Evolutionary conservation across 2,113 vertebrate genomes (phyloP).

Genomic region (Brachyistius frenatus): DNA sequence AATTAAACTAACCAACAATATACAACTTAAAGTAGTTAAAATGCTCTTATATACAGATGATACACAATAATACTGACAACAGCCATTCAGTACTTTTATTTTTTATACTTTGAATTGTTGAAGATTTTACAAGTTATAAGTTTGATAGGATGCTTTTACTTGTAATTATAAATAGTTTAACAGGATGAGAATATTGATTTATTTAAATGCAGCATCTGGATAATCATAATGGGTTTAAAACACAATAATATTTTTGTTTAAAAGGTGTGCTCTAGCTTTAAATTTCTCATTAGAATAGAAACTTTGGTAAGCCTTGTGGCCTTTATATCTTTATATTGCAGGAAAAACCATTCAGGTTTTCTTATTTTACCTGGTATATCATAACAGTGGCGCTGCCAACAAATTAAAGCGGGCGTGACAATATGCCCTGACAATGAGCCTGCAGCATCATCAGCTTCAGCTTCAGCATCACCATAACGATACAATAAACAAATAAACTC

Average conservation of each 20-base stretch:
- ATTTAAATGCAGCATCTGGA: not conserved
- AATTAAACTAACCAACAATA: no score
- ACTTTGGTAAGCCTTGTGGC: not conserved
- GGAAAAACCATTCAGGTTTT: constrained; percentile 12
- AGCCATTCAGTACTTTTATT: no score
- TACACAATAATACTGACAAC: no score
- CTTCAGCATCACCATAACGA: constrained; percentile 32
- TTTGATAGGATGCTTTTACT: no score
- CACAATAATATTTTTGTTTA: not conserved
- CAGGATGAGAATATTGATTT: not conserved
- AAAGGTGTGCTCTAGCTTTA: fast-evolving
- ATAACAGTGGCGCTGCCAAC: not conserved
- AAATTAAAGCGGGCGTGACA: not conserved
- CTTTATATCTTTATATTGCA: not conserved
- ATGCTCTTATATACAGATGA: no score
- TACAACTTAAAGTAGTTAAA: no score
- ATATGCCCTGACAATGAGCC: not conserved
- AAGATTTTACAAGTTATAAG: no score
- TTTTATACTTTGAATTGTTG: not conserved
- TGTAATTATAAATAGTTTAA: not conserved
- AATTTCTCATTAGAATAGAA: not conserved
- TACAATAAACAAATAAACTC: constrained; percentile 45
- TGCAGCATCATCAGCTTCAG: not conserved
- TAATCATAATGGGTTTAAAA: not conserved
- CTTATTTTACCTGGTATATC: constrained; percentile 7